Base-by-base conservation (phyloP, 2,113 vertebrate species). In the Gasterosteus nipponicus region DNA sequence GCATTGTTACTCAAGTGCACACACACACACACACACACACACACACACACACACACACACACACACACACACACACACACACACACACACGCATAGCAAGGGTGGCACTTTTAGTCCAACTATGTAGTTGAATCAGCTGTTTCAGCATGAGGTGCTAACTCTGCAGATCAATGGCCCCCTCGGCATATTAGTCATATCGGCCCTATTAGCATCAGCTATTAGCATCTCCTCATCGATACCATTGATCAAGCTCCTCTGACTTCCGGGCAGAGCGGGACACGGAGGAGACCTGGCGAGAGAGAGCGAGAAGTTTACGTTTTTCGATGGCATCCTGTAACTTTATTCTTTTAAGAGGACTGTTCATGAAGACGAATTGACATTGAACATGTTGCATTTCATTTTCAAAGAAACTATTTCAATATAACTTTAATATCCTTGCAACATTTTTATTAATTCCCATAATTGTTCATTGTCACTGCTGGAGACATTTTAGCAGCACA, bases 81-180 rank as follows among this genome's bases (percentile, higher is more conserved):
- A 62, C 78, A 69, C 65, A 75, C 78, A 65, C 66, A 57, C 59
- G 68, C 77, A 7, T 2, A 89, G 83, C 86, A 81, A 89, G 49
- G 82, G 75, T 81, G 89, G 90, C 89, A 92, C 91, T 92, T 92
- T 91, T 84, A 62, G 73, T 77, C 77, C 65, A 91, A 92, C 89
- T 89, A 75, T 87, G 89, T 49, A 38, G 84, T 89, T 80, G 90
- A 92, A 84, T 93, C 90, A 91, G 92, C 92, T 87, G 86, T 91
- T 93, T 89, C 77, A 80, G 70, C 85, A 73, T 79, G 81, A 88
- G 81, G 88, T 92, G 92, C 92, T 83, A 89, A 91, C 85, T 87
- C 83, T 89, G 90, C 90, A 92, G 86, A 92, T 93, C 92, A 91
- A 93, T 93, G 79, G 26, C 58, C 71, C 66, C 75, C 78, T 84